Base-by-base conservation (phyloP, 2,888 invertebrate species). In the Spisula subtruncata region DNA sequence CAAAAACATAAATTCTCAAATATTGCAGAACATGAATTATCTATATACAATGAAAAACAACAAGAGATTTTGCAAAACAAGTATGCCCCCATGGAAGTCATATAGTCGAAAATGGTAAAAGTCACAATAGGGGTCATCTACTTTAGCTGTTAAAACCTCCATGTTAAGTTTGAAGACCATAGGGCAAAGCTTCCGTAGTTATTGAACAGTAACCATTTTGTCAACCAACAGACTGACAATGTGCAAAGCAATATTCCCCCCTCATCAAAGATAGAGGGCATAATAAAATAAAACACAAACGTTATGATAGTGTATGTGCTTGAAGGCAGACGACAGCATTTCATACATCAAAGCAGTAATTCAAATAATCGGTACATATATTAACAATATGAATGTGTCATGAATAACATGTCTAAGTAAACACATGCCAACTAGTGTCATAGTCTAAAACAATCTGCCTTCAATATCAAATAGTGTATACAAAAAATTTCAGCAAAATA, bases 1-100 rank as follows among this genome's bases (percentile, higher is more conserved):
- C 12, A 51, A 51, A 12, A 51, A 4, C 48, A 48, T 51, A 6
- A 51, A 51, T 51, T 51, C 16, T 51, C 16, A 25, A 66, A 66
- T 66, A 66, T 66, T 66, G 60, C 60, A 66, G 60, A 25, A 66
- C 20, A 66, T 66, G 60, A 66, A 66, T n/a, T 10, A 66, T 66
- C n/a, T 66, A 66, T 66, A 66, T 25, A 66, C 60, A 66, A 66
- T 25, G 25, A 25, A 66, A 66, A 10, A 25, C 60, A 66, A 25
- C 25, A 66, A 25, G n/a, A 66, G n/a, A n/a, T n/a, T n/a, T n/a
- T n/a, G n/a, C n/a, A n/a, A n/a, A n/a, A n/a, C n/a, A n/a, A n/a
- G n/a, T n/a, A n/a, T n/a, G n/a, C n/a, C n/a, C n/a, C n/a, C n/a
- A n/a, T n/a, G n/a, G n/a, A n/a, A n/a, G n/a, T n/a, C n/a, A n/a